Evolutionary conservation across 53 echinoderm and acorn worm genomes (phyloP).

Genomic region (Antedon mediterranea): DNA sequence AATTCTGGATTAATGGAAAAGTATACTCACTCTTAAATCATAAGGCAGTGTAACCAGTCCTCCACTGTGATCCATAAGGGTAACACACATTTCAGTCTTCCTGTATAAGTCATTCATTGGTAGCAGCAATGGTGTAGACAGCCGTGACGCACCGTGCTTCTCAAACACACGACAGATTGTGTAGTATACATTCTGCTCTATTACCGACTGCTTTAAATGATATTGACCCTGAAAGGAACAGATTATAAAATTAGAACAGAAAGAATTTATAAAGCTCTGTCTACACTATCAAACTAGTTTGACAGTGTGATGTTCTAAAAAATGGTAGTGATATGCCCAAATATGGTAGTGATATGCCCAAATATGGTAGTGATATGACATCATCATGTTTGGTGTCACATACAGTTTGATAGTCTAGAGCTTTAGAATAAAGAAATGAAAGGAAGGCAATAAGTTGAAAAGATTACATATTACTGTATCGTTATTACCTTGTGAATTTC

Average conservation of each 20-base stretch:
- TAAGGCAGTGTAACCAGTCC: constrained; percentile 60
- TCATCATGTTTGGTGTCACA: too few relatives aligned
- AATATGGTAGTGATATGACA: too few relatives aligned
- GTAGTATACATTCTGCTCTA: constrained; percentile 54
- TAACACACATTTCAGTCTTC: constrained; percentile 43
- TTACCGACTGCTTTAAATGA: constrained; percentile 30
- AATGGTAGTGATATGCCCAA: too few relatives aligned
- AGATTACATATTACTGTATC: not conserved
- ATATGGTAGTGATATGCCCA: too few relatives aligned
- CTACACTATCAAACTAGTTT: too few relatives aligned
- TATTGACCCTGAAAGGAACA: not conserved
- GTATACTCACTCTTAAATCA: constrained; percentile 73
- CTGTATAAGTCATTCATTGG: constrained; percentile 48
- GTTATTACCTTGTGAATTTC: constrained; percentile 87
- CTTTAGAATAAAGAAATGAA: too few relatives aligned
- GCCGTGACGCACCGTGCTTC: constrained; percentile 62
- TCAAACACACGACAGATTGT: constrained; percentile 53
- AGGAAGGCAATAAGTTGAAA: too few relatives aligned
- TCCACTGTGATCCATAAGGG: constrained; percentile 71
- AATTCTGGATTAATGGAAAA: not conserved
- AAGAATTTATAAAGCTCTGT: too few relatives aligned
- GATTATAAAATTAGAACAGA: too few relatives aligned
- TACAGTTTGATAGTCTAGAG: too few relatives aligned
- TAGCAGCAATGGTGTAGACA: constrained; percentile 57
- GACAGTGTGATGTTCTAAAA: too few relatives aligned